phyloP scores from a whole-genome alignment of 2,888 invertebrate genomes.

The Thereva unica region DNA sequence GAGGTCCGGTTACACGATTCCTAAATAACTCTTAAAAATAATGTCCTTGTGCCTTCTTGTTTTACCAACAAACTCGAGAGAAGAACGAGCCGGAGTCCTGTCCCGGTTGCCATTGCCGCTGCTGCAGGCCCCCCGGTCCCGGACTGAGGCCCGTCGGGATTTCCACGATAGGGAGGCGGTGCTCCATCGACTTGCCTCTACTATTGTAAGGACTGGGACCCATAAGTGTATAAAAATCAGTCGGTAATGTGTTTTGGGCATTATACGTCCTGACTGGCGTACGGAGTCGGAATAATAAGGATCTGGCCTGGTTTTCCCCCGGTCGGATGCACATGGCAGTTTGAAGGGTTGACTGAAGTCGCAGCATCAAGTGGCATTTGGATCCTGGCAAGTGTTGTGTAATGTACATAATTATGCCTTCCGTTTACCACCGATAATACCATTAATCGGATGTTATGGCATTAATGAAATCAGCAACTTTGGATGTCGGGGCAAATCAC shows the following conservation, averaged over 20 bases:
- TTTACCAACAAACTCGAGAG: constrained; percentile 23
- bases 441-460: too few relatives aligned
- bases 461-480: too few relatives aligned
- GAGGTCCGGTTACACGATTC: constrained; percentile 43
- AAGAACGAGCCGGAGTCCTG: not conserved
- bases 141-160: constrained; percentile 15
- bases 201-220: constrained; percentile 21
- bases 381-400: constrained; percentile 16
- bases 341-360: constrained; percentile 3
- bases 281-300: constrained; percentile 39
- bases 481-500: too few relatives aligned
- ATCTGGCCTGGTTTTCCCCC: not conserved
- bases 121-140: not conserved
- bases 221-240: constrained; percentile 42
- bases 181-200: not conserved
- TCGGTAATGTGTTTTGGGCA: constrained; percentile 43
- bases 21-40: constrained; percentile 43
- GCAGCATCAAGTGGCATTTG: constrained; percentile 34
- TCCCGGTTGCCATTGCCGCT: not conserved
- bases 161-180: not conserved
- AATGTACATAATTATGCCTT: constrained; percentile 5
- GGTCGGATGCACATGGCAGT: not conserved
- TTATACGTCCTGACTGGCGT: constrained; percentile 38
- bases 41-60: constrained; percentile 38
- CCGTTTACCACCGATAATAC: too few relatives aligned